Evolutionary conservation across 2,888 invertebrate genomes (phyloP).

Genomic region (Thysanoteuthis rhombus): DNA sequence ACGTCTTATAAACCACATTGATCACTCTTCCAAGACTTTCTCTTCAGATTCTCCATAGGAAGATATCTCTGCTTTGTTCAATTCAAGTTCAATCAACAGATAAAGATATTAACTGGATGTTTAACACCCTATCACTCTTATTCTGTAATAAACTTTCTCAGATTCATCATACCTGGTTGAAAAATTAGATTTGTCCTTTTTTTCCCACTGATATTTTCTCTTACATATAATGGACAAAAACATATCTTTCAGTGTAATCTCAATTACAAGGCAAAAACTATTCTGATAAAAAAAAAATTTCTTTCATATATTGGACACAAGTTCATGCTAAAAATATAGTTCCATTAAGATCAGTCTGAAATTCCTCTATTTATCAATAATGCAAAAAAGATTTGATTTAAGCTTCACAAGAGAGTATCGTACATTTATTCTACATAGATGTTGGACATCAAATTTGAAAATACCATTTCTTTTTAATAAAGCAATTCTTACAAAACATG

Average conservation of each 20-base stretch:
- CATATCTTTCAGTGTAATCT: neutral
- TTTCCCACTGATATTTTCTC: neutral
- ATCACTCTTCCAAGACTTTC: too few relatives aligned
- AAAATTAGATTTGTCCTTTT: neutral
- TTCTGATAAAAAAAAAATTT: neutral
- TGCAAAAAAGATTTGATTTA: neutral
- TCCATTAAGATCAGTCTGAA: neutral
- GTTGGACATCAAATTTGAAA: too few relatives aligned
- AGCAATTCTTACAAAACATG: too few relatives aligned
- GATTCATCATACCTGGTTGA: neutral
- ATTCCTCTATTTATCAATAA: neutral
- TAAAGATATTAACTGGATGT: too few relatives aligned
- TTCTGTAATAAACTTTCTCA: neutral
- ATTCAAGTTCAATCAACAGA: too few relatives aligned
- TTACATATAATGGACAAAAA: neutral
- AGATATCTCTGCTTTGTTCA: too few relatives aligned
- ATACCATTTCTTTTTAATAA: too few relatives aligned
- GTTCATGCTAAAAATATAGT: neutral
- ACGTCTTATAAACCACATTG: too few relatives aligned
- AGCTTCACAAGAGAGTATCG: neutral
- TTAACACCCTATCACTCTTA: neutral
- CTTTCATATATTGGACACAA: neutral
- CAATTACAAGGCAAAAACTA: neutral
- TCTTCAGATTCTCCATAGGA: too few relatives aligned
- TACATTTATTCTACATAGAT: neutral